Evolutionary conservation across 2,797 vertebrate genomes (phyloP).

Genomic region (Galagoides demidoff): DNA sequence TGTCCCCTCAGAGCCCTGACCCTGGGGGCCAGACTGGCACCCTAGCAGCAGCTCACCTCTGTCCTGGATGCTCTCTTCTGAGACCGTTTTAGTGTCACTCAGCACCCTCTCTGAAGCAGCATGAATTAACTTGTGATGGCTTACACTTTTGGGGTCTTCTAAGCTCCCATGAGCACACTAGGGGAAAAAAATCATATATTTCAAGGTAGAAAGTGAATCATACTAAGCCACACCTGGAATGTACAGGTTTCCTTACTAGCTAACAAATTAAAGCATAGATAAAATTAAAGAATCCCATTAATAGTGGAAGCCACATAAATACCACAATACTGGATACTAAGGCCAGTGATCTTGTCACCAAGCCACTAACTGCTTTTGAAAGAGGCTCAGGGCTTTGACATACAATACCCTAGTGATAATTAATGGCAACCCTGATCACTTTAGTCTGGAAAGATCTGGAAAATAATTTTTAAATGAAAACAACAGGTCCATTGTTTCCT

Average conservation of each 20-base stretch:
- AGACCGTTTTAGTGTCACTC: constrained; percentile 93
- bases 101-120: constrained; percentile 96
- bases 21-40: not conserved
- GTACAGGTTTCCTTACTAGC: not conserved
- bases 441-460: not conserved
- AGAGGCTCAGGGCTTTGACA: not conserved
- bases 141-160: constrained; percentile 97
- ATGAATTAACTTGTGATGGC: constrained; percentile 96
- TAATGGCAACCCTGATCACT: rapidly evolving
- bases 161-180: constrained; percentile 95
- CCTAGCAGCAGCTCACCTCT: constrained; percentile 87
- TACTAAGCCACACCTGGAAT: not conserved
- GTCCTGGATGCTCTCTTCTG: constrained; percentile 96
- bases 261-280: not conserved
- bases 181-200: not conserved
- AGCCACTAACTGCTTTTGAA: rapidly evolving
- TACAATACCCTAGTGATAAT: not conserved
- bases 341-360: not conserved
- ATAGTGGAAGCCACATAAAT: not conserved
- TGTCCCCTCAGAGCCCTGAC: not conserved
- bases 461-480: not conserved
- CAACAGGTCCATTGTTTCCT: not conserved
- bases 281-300: not conserved
- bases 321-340: rapidly evolving
- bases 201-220: not conserved